Evolutionary conservation across 2,797 vertebrate genomes (phyloP).

Genomic region (Bradypus variegatus): DNA sequence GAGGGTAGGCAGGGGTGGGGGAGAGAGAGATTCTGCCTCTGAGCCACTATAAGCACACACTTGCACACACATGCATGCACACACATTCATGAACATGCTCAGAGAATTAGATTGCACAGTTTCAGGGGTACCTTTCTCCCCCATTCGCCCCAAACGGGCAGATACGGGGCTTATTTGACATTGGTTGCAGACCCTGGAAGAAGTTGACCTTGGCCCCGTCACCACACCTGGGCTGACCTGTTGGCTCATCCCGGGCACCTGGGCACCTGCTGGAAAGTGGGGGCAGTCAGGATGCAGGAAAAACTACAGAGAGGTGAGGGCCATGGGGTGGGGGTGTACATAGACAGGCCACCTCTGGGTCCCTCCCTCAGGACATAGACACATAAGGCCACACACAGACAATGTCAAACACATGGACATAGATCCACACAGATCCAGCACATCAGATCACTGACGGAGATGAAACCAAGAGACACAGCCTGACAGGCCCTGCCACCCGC

Average conservation of each 20-base stretch:
- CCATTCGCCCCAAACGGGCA: not conserved
- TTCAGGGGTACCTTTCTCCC: rapidly evolving
- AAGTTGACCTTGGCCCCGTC: not conserved
- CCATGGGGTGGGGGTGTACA: rapidly evolving
- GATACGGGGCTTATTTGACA: not conserved
- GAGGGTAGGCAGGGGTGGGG: not conserved
- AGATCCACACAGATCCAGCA: not conserved
- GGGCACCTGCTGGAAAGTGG: not conserved
- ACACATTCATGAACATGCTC: rapidly evolving
- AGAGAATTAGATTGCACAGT: not conserved
- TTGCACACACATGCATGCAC: rapidly evolving
- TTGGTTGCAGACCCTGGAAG: not conserved
- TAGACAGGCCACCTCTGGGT: not conserved
- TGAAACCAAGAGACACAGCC: not conserved
- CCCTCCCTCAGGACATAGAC: not conserved
- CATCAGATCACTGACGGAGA: not conserved
- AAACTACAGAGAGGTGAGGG: not conserved
- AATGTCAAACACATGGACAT: not conserved
- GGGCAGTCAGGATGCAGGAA: not conserved
- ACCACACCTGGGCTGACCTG: not conserved
- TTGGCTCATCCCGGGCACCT: not conserved
- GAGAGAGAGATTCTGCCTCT: not conserved
- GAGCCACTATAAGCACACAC: not conserved
- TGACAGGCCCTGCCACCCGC: not conserved
- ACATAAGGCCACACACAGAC: not conserved